Base-by-base conservation (phyloP, 2,113 vertebrate species). In the Salminus brasiliensis region DNA sequence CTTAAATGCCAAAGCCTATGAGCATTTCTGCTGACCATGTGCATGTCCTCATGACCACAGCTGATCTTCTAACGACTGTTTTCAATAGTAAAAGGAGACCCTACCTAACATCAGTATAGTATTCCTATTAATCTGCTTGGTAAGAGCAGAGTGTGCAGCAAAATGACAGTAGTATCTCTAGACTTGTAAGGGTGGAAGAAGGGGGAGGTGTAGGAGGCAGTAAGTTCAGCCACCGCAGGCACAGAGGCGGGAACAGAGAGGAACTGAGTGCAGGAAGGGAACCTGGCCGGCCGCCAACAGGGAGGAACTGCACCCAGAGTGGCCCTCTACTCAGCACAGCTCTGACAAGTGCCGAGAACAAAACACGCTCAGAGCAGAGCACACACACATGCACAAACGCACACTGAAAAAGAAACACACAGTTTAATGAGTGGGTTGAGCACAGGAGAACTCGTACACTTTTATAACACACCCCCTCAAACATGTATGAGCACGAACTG, bases 291-390 rank as follows among this genome's bases (percentile, higher is more conserved):
- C 53, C 32, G 78, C 78, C 81, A 75, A 45, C 52, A 83, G 69
- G 32, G 75, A 89, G 85, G 85, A 88, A 86, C 27, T 79, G 85
- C 76, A 67, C 83, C 47, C 76, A 83, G 68, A 83, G 72, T 87
- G 83, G 73, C 85, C 80, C 36, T 34, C 60, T 66, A 66, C 30
- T 53, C 13, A 47, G 30, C 23, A 63, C 23, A 72, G 68, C 59
- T 65, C 4, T 29, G 60, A 79, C 32, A 65, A 73, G 43, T 55
- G 25, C 9, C 12, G 52, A 60, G 70, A 59, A 67, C 59, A 73
- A 74, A 43, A 67, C 11, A 68, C 3, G 21, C 53, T 43, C 52
- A 69, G 67, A 78, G 55, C n/a, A 65, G 52, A 47, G 72, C 23
- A 52, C 30, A 29, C 16, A 18, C 29, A 53, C 27, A 66, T 11